Percentiles rank a stretch among this genome's conserved stretches.
phyloP scores from a whole-genome alignment of 1,140 invertebrate species.

The Drosophila sturtevanti region DNA sequence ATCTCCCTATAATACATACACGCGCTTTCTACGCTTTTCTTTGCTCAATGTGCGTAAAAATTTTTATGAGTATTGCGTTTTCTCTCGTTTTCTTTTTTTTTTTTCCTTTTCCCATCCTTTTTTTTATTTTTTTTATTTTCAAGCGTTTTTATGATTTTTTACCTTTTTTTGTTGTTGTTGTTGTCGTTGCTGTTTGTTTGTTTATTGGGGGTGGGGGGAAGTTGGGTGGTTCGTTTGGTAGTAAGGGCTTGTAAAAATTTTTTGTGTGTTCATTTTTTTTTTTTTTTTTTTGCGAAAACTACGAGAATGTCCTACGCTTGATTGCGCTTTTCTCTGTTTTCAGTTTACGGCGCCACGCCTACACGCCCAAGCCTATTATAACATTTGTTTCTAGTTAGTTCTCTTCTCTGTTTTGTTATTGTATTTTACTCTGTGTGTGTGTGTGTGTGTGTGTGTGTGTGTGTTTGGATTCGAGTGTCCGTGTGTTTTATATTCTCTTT shows the following conservation, averaged over 20 bases:
- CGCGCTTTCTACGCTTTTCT: slow-evolving; percentile 15
- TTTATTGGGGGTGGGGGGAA: background rate
- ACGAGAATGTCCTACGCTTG: slow-evolving; percentile 67
- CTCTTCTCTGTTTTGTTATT: slow-evolving; percentile 52
- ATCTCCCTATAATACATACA: slow-evolving; percentile 25
- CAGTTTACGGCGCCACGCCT: slow-evolving; percentile 34
- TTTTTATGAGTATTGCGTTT: slow-evolving; percentile 76
- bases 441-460: background rate
- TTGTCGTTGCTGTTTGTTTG: background rate
- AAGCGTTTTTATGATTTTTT: slow-evolving; percentile 71
- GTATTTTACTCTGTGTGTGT: slow-evolving; percentile 19
- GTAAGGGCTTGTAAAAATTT: slow-evolving; percentile 1
- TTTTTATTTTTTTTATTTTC: slow-evolving; percentile 8
- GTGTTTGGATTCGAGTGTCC: slow-evolving; percentile 18
- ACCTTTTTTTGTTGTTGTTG: slow-evolving; percentile 51
- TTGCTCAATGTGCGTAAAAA: slow-evolving; percentile 75
- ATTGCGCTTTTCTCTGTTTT: slow-evolving; percentile 57
- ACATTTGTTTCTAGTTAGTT: slow-evolving; percentile 33
- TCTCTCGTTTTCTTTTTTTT: background rate
- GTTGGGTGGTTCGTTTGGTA: slow-evolving; percentile 10
- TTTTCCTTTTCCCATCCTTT: slow-evolving; percentile 3
- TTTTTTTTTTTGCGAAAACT: slow-evolving; percentile 53
- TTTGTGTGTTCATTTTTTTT: slow-evolving; percentile 31
- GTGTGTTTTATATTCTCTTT: slow-evolving; percentile 4
- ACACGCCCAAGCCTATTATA: slow-evolving; percentile 47